Evolutionary conservation across 2,797 vertebrate genomes (phyloP).

Genomic region (Chelonia mydas): DNA sequence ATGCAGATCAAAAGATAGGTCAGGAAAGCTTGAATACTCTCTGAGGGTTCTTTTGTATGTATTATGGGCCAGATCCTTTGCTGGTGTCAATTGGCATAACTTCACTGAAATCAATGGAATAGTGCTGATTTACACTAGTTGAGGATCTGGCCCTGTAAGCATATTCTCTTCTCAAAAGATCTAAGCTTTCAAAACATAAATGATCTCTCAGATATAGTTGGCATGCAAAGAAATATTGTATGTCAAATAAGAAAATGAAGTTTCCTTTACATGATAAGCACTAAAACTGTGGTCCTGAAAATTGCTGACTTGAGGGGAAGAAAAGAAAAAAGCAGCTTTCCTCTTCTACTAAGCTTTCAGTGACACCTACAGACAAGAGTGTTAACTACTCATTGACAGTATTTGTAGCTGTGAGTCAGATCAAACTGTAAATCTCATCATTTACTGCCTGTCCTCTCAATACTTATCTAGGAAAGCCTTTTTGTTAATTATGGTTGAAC

Average conservation of each 20-base stretch:
- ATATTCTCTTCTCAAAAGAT: background rate
- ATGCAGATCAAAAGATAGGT: accelerated
- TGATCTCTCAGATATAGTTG: background rate
- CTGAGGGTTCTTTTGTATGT: accelerated
- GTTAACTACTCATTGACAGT: background rate
- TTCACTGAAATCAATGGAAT: accelerated
- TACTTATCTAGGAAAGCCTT: background rate
- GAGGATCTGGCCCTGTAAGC: background rate
- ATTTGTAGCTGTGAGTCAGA: background rate
- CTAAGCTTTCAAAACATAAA: accelerated
- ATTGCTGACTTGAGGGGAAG: background rate
- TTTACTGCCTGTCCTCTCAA: background rate
- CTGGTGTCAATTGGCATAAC: accelerated
- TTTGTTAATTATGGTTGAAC: background rate
- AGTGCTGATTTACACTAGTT: background rate
- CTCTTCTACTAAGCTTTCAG: constrained; percentile 48
- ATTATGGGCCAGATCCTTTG: background rate
- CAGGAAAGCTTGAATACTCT: background rate
- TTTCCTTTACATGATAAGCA: background rate
- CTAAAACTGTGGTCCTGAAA: background rate
- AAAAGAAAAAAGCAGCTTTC: background rate
- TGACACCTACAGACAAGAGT: constrained; percentile 76
- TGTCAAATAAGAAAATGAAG: accelerated
- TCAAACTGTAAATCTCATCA: background rate
- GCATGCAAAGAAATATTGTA: background rate